Conservation (phyloP, 2,113 vertebrate genomes). For the Lepidiolamprologus cunningtoni region DNA sequence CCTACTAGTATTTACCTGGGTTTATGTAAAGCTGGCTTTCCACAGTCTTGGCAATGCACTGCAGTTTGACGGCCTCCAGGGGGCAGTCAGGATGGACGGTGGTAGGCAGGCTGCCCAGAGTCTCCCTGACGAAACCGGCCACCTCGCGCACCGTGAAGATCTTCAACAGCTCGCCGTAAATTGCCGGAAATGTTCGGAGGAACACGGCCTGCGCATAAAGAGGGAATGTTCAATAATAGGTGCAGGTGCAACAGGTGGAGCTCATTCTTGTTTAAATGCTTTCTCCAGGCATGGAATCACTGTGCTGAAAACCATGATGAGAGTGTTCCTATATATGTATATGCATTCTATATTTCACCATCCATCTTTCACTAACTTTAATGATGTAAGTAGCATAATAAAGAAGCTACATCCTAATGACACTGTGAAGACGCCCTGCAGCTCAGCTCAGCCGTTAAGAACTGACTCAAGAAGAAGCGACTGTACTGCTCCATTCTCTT, state of each 20-base stretch:
- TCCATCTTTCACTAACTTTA: background rate
- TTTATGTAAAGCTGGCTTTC: slow-evolving; percentile 92
- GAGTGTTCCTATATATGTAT: background rate
- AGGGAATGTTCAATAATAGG: background rate
- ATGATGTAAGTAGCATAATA: background rate
- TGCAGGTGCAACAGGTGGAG: background rate
- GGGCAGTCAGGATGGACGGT: slow-evolving; percentile 83
- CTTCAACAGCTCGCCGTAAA: slow-evolving; percentile 91
- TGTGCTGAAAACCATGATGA: background rate
- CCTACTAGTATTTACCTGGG: slow-evolving; percentile 74
- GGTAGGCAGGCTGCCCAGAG: slow-evolving; percentile 85
- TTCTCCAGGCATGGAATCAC: background rate
- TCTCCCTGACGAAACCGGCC: slow-evolving; percentile 90
- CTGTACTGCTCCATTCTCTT: background rate
- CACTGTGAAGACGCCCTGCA: background rate
- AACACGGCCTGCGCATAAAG: slow-evolving; percentile 80
- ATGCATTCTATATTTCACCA: rapidly evolving
- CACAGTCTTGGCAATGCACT: slow-evolving; percentile 92
- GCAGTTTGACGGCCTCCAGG: slow-evolving; percentile 90
- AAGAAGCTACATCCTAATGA: background rate
- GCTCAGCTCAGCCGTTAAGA: background rate
- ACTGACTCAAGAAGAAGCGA: background rate
- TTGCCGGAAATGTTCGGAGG: slow-evolving; percentile 86
- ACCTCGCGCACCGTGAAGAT: slow-evolving; percentile 93
- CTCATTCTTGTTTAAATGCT: background rate